Conservation (phyloP, 2,888 invertebrate genomes). For the Nysson spinosus region DNA sequence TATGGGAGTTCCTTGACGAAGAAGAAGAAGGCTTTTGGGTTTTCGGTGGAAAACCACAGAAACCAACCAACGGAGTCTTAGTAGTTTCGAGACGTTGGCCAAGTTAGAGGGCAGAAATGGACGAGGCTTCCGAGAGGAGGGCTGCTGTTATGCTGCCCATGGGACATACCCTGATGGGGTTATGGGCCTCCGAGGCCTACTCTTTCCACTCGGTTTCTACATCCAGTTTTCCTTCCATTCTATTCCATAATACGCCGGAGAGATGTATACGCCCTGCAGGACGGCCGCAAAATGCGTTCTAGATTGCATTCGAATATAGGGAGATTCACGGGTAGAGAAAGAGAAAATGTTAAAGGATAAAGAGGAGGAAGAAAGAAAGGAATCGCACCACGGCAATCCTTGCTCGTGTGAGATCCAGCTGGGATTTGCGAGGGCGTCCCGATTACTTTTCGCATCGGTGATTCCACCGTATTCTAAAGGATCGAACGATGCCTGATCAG, state of each 20-base stretch:
- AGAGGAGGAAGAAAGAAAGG: constrained; percentile 10
- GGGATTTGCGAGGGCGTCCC: constrained; percentile 67
- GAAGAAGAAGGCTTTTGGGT: constrained; percentile 24
- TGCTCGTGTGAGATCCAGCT: constrained; percentile 67
- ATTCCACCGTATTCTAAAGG: constrained; percentile 47
- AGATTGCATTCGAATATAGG: constrained; percentile 73
- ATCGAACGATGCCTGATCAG: constrained; percentile 44
- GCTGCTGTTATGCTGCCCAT: constrained; percentile 72
- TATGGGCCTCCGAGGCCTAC: constrained; percentile 80
- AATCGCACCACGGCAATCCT: constrained; percentile 55
- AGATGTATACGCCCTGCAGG: constrained; percentile 72
- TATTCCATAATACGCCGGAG: constrained; percentile 75
- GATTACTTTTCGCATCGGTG: constrained; percentile 61
- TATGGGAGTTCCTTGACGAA: neutral
- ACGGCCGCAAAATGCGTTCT: constrained; percentile 74
- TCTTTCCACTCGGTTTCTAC: constrained; percentile 72
- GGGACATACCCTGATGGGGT: constrained; percentile 80
- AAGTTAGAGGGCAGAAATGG: constrained; percentile 37
- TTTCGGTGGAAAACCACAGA: constrained; percentile 62
- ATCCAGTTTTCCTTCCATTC: constrained; percentile 75
- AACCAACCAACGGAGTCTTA: no score
- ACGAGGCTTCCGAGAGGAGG: constrained; percentile 47
- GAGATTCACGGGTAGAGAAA: constrained; percentile 62
- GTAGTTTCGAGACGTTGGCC: constrained; percentile 54
- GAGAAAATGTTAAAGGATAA: constrained; percentile 6